A percentile compares a stretch with the other conserved stretches of the same genome.
phyloP scores from a whole-genome alignment of 2,113 vertebrate species.

The Rhinopomastus cyanomelas region DNA sequence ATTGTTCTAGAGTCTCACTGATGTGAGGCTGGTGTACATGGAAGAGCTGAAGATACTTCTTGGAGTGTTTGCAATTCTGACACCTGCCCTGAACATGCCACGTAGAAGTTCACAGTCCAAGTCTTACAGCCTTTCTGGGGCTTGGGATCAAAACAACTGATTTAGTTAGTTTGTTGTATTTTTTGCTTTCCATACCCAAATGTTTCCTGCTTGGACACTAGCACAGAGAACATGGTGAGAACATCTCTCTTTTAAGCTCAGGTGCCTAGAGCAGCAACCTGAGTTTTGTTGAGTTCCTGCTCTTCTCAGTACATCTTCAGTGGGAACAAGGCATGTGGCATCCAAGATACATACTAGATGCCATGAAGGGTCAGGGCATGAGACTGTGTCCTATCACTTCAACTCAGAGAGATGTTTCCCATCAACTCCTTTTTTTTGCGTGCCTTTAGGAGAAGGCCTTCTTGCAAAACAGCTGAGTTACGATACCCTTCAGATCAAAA shows the following conservation, averaged over 20 bases:
- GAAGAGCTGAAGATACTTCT: not conserved
- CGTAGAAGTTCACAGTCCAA: not conserved
- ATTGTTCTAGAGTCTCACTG: not conserved
- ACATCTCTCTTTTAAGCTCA: not conserved
- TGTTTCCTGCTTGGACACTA: not conserved
- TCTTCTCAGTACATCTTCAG: not conserved
- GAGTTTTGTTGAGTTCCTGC: not conserved
- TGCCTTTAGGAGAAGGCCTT: not conserved
- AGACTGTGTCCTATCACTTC: not conserved
- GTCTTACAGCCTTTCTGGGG: not conserved
- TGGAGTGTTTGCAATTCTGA: not conserved
- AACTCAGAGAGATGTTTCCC: not conserved
- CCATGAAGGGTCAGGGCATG: not conserved
- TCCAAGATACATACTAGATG: not conserved
- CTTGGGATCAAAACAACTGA: not conserved
- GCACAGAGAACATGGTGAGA: not conserved
- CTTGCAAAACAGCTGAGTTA: not conserved
- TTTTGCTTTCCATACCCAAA: not conserved
- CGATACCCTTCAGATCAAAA: not conserved
- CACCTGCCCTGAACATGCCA: not conserved
- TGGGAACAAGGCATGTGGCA: not conserved
- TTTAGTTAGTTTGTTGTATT: not conserved
- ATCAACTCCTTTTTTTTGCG: not conserved
- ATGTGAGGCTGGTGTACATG: fast-evolving
- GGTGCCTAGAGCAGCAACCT: not conserved